These are phyloP conservation scores for Thomomys bottae DNA, from an alignment of 2,113 vertebrate genomes.

Conservation along the genomic window DNA sequence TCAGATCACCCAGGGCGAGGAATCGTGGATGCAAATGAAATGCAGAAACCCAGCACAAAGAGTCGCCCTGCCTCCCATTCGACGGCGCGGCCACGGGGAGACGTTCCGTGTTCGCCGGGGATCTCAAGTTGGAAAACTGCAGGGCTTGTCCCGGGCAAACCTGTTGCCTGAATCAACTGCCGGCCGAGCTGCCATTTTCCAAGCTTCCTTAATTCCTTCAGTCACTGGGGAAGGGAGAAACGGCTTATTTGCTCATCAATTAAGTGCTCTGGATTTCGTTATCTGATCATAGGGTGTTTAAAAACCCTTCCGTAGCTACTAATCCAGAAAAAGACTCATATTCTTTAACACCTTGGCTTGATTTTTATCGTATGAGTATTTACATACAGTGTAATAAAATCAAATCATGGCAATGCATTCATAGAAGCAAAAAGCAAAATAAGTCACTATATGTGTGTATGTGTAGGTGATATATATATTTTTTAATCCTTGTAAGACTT, in stretches of 20 bases:
- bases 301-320: not conserved
- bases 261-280: constrained; percentile 2
- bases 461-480: not conserved
- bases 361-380: constrained; percentile 7
- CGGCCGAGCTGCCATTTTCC: constrained; percentile 14
- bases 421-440: not conserved
- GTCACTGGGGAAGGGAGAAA: not conserved
- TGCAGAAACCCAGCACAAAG: not conserved
- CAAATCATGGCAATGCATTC: not conserved
- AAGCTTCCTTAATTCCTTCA: not conserved
- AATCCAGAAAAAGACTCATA: not conserved
- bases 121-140: not conserved
- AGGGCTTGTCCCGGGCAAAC: constrained; percentile 1
- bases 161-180: not conserved
- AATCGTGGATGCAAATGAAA: not conserved
- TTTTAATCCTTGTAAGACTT: not conserved
- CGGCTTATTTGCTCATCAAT: not conserved
- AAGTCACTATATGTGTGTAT: not conserved
- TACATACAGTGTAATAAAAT: constrained; percentile 17
- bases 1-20: not conserved
- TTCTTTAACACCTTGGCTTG: constrained; percentile 32
- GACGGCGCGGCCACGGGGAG: not conserved
- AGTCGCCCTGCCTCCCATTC: not conserved
- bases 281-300: not conserved
- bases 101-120: not conserved